Base-by-base conservation (phyloP, 1,140 invertebrate genomes). In the Sitodiplosis mosellana region DNA sequence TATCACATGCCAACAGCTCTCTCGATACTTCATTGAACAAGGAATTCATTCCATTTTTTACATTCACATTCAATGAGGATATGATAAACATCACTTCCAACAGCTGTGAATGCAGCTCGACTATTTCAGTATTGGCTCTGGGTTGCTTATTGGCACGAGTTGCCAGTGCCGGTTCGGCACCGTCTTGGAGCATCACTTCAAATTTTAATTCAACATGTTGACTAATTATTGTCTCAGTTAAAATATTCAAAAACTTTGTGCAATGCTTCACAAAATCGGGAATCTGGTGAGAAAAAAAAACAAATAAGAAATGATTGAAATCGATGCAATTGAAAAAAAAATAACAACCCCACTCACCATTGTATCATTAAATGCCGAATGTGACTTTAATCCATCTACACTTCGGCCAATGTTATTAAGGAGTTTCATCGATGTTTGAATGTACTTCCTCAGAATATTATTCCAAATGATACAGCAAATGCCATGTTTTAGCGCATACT, bases 391-490 rank as follows among this genome's bases (percentile, higher is more conserved):
- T 87, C 90, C 0, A 86, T 87, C 46, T 87, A 64, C 66, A 10
- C 10, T 27, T 27, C 84, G 87, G 11, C 87, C 87, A 11, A 84
- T 76, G 69, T 91, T 93, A 54, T 93, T 88, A 37, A 93, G 80
- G 2, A 94, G 66, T 55, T 81, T 78, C 18, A 78, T 78, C 18
- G 74, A 67, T 1, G 73, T 66, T 67, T 87, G 80, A 57, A 89
- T 77, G 20, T 75, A 68, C 57, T 81, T 79, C 55, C 79, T 78
- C 19, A 91, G 63, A 57, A 88, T 86, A 47, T 84, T 81, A 44
- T 80, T 81, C 90, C 90, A 96, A 51, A 92, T 69, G 55, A 95
- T 73, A 50, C 76, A 79, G 56, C 80, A 86, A 8, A 90, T 69
- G 56, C 83, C 84, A 54, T 81, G 75, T 55, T 75, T 74, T 46